Evolutionary conservation across 1,140 invertebrate genomes (phyloP).

Genomic region (Monochamus saltuarius): DNA sequence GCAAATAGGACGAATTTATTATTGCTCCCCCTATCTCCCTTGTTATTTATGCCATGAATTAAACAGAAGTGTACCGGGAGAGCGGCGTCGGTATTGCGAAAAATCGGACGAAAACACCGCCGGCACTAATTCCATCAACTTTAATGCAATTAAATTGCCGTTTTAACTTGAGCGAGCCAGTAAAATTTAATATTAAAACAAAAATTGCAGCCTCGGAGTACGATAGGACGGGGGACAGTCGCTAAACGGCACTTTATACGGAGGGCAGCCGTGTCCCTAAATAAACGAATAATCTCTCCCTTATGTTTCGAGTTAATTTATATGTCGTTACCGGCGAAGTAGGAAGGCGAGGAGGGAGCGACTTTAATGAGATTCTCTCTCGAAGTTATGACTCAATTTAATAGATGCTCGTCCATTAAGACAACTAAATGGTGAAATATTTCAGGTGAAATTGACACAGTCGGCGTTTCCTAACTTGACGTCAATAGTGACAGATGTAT

Average conservation of each 20-base stretch:
- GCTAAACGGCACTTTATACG: not conserved
- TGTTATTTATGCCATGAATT: too few species aligned
- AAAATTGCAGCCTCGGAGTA: not conserved
- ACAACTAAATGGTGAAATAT: too few species aligned
- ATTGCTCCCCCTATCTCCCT: too few species aligned
- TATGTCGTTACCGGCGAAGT: not conserved
- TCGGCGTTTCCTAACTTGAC: too few species aligned
- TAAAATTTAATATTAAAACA: constrained; percentile 13
- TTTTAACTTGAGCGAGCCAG: constrained; percentile 4
- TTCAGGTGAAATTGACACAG: too few species aligned
- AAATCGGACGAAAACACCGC: not conserved
- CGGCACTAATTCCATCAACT: constrained; percentile 2
- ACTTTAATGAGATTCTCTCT: too few species aligned
- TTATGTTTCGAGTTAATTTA: constrained; percentile 5
- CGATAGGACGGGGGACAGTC: not conserved
- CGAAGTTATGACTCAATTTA: too few species aligned
- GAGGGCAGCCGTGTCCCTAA: not conserved
- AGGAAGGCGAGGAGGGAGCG: not conserved
- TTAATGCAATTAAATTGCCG: constrained; percentile 5
- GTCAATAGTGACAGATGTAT: too few species aligned
- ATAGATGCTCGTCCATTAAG: too few species aligned
- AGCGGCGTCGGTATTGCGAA: too few species aligned
- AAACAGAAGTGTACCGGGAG: too few species aligned
- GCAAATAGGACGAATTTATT: too few species aligned
- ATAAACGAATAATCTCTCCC: constrained; percentile 10